Evolutionary conservation across 2,113 vertebrate genomes (phyloP), one percentile per base, ranked within the genome.

Genomic region (Gallinago jamesoni): DNA sequence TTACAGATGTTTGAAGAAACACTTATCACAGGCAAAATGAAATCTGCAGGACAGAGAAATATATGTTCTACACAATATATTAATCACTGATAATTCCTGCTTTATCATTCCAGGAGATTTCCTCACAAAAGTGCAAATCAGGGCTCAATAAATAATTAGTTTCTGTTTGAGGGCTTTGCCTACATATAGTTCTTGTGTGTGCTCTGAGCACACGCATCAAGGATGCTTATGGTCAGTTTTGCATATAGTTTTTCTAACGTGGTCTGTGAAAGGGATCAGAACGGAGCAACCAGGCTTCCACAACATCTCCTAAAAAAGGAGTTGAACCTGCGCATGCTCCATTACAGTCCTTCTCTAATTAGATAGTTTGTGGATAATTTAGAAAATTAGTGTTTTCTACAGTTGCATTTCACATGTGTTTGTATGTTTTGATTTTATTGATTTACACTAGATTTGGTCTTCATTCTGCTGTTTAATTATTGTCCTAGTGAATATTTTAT

Each of bases 1-100:
- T 87, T 97, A 72, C 30, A 89, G 80, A 14, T 81, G 39, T 52
- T 72, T 93, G 37, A 68, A 78, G 81, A 92, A 89, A 12, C 30
- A 31, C 57, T 82, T 83, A 62, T 41, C 56, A 89, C 12, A 63
- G 56, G 55, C 28, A 43, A 82, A 90, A 92, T 64, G 45, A 94
- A 93, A 90, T 90, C 30, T 95, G 28, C 48, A 60, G 22, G 37
- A 31, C 14, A 50, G 56, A 82, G 72, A 63, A 75, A 47, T 86
- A 28, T 59, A 52, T 63, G 4, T 83, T 80, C 22, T 84, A 7
- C 23, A 77, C 28, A 74, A 81, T 41, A 45, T 56, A 92, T 84
- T 93, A 84, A 84, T 90, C 73, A 56, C 56, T 67, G 64, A 48
- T 79, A 84, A 75, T 70, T 80, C 11, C 31, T 63, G 12, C n/a